phyloP scores from a whole-genome alignment of 2,113 vertebrate genomes.

The Pipa parva region DNA sequence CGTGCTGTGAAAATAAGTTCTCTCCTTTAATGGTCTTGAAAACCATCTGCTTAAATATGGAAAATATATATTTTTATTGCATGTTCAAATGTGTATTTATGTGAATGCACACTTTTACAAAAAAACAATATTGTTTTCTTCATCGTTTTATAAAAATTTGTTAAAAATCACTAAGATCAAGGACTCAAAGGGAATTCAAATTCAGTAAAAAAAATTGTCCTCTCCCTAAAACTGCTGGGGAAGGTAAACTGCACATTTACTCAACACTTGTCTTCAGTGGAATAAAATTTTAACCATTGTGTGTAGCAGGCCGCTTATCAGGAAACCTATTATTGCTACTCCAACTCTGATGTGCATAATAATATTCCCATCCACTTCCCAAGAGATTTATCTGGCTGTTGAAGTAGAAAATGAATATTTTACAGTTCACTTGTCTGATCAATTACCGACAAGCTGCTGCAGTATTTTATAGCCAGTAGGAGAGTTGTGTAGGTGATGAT shows the following conservation, averaged over 20 bases:
- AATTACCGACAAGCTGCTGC: conserved; percentile 99
- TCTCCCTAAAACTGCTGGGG: conserved; percentile 62
- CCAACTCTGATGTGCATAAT: conserved; percentile 89
- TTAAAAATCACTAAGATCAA: background rate
- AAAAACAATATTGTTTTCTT: background rate
- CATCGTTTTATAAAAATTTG: background rate
- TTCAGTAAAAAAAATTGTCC: background rate
- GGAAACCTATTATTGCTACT: conserved; percentile 77
- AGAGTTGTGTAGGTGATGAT: conserved; percentile 84
- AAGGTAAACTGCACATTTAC: conserved; percentile 58
- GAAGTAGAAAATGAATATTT: conserved; percentile 99
- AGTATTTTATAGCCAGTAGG: conserved; percentile 87
- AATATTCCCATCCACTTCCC: conserved; percentile 94
- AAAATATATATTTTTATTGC: too few species aligned
- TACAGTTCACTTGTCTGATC: conserved; percentile 99
- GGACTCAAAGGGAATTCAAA: background rate
- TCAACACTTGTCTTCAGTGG: conserved; percentile 55
- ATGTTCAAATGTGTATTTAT: too few species aligned
- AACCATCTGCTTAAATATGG: too few species aligned
- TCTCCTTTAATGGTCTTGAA: too few species aligned
- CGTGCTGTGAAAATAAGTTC: too few species aligned
- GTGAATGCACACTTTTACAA: too few species aligned
- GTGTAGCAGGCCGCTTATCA: conserved; percentile 82
- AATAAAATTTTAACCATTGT: conserved; percentile 67
- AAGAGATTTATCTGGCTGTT: conserved; percentile 98